Base-by-base conservation (phyloP, 2,113 vertebrate genomes). In the Silurus asotus region DNA sequence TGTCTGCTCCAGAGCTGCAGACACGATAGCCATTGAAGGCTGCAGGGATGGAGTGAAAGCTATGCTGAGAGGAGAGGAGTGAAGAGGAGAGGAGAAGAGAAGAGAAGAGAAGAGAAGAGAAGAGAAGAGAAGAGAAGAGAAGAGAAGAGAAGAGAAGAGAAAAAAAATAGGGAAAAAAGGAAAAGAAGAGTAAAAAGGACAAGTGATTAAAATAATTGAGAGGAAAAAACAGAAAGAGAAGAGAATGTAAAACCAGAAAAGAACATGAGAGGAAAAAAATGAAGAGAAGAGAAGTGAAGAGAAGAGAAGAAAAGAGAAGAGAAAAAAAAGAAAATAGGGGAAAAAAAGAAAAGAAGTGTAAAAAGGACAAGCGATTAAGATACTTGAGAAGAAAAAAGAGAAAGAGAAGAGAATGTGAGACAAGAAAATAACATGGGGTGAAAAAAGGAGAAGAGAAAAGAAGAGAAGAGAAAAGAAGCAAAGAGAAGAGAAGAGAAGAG, bases 1-100 rank as follows among this genome's bases (percentile, higher is more conserved):
- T 96, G 94, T 93, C 95, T 94, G 93, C 93, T 94, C 92, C 92
- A 93, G 92, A 93, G 93, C 95, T 95, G 95, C 95, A 95, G 94
- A 95, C 83, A 91, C 25, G 81, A 92, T 92, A 93, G 94, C 93
- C 95, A 89, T 94, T 96, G 96, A 96, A 96, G 95, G 88, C 85
- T 72, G 82, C 51, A 88, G 19, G 79, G 88, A 81, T 74, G 61
- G 61, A 80, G 56, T 11, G 69, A 61, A 56, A 45, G 48, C 20
- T 25, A n/a, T 59, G 62, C 8, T 45, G 23, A 45, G 13, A 77
- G 5, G 15, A 76, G 58, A 62, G 14, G 15, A 84, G 23, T 37
- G 58, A 62, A 8, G 15, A 84, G 23, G 23, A 45, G 13, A 77
- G 5, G 6, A 76, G 58, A 62, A 8, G 15, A 84, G 23, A 37